phyloP scores from a whole-genome alignment of 2,888 invertebrate genomes.

The Ochlodes sylvanus region DNA sequence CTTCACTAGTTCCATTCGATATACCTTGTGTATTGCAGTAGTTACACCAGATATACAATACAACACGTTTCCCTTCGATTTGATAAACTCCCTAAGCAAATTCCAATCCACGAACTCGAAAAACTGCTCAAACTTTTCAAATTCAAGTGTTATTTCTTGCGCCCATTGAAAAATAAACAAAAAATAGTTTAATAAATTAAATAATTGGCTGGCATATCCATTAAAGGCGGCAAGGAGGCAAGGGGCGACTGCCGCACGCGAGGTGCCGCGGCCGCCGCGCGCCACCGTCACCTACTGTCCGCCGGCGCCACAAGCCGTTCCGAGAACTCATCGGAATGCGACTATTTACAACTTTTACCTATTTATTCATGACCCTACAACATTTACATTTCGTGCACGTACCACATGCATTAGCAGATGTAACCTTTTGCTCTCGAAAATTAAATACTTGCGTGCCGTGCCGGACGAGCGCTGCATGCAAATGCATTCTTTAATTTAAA shows the following conservation, averaged over 20 bases:
- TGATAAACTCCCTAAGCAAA: too few relatives aligned
- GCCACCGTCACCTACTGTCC: too few relatives aligned
- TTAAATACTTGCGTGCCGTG: conserved; percentile 42
- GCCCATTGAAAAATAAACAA: not conserved
- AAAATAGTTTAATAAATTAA: conserved; percentile 3
- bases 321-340: conserved; percentile 77
- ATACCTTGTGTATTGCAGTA: too few relatives aligned
- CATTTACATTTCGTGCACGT: conserved; percentile 76
- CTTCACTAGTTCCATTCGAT: too few relatives aligned
- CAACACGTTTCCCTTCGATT: too few relatives aligned
- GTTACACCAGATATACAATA: too few relatives aligned
- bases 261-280: conserved; percentile 44
- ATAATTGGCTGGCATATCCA: conserved; percentile 33
- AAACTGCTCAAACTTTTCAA: not conserved
- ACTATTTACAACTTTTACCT: conserved; percentile 83
- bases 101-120: not conserved
- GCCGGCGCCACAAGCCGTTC: conserved; percentile 73
- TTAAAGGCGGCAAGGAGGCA: conserved; percentile 41
- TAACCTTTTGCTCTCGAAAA: conserved; percentile 63
- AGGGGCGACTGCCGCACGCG: conserved; percentile 37
- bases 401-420: conserved; percentile 57
- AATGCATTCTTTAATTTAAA: conserved; percentile 5
- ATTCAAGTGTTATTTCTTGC: not conserved
- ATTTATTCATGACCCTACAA: conserved; percentile 66
- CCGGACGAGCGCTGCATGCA: not conserved